phyloP scores from a whole-genome alignment of 2,888 invertebrate genomes.

The Andrena marginata region DNA sequence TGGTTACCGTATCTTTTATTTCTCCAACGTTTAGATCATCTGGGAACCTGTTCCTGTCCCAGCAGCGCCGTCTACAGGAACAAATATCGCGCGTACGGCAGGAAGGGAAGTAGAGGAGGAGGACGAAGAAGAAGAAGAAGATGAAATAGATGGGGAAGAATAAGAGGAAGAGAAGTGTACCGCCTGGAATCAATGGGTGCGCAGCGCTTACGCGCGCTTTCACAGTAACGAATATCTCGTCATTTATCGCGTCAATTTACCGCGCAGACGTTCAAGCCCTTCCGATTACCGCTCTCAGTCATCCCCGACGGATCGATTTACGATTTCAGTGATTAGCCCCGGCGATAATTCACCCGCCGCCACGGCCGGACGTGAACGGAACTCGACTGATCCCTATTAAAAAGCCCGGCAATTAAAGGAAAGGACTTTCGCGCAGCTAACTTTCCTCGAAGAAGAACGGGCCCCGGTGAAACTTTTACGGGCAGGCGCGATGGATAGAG shows the following conservation, averaged over 20 bases:
- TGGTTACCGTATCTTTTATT: constrained; percentile 23
- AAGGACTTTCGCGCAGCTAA: constrained; percentile 48
- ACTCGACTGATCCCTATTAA: background rate
- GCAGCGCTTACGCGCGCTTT: background rate
- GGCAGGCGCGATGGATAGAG: constrained; percentile 16
- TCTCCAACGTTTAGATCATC: constrained; percentile 44
- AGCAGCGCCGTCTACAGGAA: background rate
- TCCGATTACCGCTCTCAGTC: constrained; percentile 36
- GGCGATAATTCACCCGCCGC: background rate
- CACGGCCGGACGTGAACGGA: no score
- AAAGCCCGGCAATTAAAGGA: constrained; percentile 44
- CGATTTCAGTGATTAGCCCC: background rate
- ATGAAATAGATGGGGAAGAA: background rate
- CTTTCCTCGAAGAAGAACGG: constrained; percentile 56
- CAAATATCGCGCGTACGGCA: constrained; percentile 9
- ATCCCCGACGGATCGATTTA: constrained; percentile 36
- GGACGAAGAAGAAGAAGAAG: background rate
- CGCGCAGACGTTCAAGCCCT: constrained; percentile 10
- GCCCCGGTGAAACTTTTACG: constrained; percentile 57
- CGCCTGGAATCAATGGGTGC: constrained; percentile 1
- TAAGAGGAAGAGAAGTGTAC: constrained; percentile 16
- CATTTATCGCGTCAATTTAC: constrained; percentile 27
- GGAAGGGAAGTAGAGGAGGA: background rate
- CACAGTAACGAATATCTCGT: constrained; percentile 32
- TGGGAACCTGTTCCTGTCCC: constrained; percentile 38